These are phyloP conservation scores for Coregonus ussuriensis DNA, from an alignment of 2,797 vertebrate species.

Conservation along the genomic window DNA sequence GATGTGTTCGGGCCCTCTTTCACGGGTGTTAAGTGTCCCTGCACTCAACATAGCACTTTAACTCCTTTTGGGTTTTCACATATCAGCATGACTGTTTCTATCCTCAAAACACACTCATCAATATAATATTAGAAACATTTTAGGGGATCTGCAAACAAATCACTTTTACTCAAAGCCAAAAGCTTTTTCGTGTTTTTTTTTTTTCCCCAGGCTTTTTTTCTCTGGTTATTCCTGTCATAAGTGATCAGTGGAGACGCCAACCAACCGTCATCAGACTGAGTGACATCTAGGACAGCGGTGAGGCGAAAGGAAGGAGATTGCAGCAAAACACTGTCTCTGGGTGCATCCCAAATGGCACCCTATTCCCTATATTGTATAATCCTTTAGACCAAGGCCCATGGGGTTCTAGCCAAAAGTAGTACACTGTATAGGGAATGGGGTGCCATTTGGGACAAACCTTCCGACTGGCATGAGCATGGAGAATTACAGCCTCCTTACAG, in stretches of 20 bases:
- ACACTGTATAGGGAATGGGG: not conserved
- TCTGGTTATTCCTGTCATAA: slow-evolving; percentile 63
- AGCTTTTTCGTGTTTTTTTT: not conserved
- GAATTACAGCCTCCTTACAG: slow-evolving; percentile 84
- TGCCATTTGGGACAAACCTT: slow-evolving; percentile 4
- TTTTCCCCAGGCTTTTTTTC: no score
- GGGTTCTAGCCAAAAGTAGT: not conserved
- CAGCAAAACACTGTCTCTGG: slow-evolving; percentile 69
- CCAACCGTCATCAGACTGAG: slow-evolving; percentile 59
- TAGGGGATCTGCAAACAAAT: slow-evolving; percentile 31
- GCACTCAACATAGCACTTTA: slow-evolving; percentile 5
- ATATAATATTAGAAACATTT: slow-evolving; percentile 15
- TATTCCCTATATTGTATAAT: not conserved
- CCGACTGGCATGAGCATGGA: slow-evolving; percentile 85
- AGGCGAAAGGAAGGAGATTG: slow-evolving; percentile 80
- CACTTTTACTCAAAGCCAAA: slow-evolving; percentile 23
- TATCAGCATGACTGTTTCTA: not conserved
- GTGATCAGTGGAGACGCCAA: slow-evolving; percentile 44
- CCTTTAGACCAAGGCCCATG: not conserved
- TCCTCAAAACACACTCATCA: slow-evolving; percentile 22
- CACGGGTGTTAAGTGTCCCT: not conserved
- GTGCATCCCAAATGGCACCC: not conserved
- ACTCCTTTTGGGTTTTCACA: not conserved
- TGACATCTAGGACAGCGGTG: slow-evolving; percentile 77
- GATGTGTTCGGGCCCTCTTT: not conserved